Base-by-base conservation (phyloP, 1,140 invertebrate species). In the Caerostris darwini region DNA sequence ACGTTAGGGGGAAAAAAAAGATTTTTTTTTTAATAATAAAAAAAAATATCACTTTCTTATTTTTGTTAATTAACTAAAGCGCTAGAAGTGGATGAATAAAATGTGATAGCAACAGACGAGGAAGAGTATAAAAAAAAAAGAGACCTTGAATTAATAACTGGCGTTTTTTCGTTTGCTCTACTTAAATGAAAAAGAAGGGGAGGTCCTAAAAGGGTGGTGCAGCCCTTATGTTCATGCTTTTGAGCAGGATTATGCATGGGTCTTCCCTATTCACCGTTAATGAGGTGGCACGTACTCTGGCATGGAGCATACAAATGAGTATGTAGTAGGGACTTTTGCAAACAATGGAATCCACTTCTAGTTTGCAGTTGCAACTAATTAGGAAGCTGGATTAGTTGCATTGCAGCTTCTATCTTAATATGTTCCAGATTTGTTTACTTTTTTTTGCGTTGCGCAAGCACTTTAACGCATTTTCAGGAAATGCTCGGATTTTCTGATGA, bases 41-140 rank as follows among this genome's bases (percentile, higher is more conserved):
- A 34, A 34, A 34, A 77, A 34, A 4, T 50, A 53, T 64, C 50
- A 19, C 12, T 56, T 83, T 56, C 57, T 85, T 85, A 85, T 85
- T 59, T 59, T 85, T 59, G 83, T 85, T 85, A 85, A 85, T 85
- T 85, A 85, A 85, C 83, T 85, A 85, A 85, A 85, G 7, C 56
- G 54, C 83, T 56, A 12, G 56, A 57, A 85, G 83, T 17, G 57
- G 34, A 34, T 59, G 56, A 4, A 85, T 4, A 8, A 59, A 34
- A 77, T 77, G 71, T 12, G 71, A 77, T 77, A 77, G 71, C 56
- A 85, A 85, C 57, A 85, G 83, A 85, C 54, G 50, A n/a, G 12
- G 10, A n/a, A 1, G 69, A 19, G 71, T 34, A 34, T 34, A 34
- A 34, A 53, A 53, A 54, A n/a, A 53, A 54, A n/a, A 4, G 0